Percentiles rank a stretch among this genome's conserved stretches.
Conservation (phyloP, 1,140 invertebrate species). For the Hermetia illucens region DNA sequence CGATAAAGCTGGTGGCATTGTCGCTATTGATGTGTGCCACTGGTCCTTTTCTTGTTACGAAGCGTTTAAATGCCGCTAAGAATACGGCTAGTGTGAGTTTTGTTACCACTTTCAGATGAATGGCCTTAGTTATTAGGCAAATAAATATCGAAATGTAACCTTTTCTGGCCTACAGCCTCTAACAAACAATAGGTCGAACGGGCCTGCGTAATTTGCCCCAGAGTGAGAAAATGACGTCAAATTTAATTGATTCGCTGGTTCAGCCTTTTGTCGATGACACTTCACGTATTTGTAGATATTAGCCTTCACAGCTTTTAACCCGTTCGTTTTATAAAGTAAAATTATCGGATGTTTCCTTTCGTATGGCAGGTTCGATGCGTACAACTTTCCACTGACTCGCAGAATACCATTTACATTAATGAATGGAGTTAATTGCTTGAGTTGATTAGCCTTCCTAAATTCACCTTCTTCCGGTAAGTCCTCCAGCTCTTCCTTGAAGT, state of each 20-base stretch:
- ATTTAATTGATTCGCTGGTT: slow-evolving; percentile 8
- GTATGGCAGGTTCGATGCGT: slow-evolving; percentile 10
- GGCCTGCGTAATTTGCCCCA: slow-evolving; percentile 10
- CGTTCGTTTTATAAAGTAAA: slow-evolving; percentile 8
- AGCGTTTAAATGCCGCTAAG: too few species aligned
- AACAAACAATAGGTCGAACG: slow-evolving; percentile 1
- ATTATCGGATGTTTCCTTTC: slow-evolving; percentile 16
- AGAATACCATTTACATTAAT: slow-evolving; percentile 11
- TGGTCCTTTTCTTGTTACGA: too few species aligned
- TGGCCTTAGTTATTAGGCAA: too few species aligned
- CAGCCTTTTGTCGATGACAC: slow-evolving; percentile 7
- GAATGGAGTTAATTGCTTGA: slow-evolving; percentile 14
- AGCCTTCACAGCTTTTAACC: slow-evolving; percentile 7
- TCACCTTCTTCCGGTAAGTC: neutral
- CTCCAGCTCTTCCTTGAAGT: neutral
- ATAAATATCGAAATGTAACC: too few species aligned
- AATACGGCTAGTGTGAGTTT: too few species aligned
- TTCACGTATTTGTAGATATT: slow-evolving; percentile 9
- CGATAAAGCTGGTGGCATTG: slow-evolving; percentile 1
- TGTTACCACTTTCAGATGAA: too few species aligned
- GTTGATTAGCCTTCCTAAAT: neutral
- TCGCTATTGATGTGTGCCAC: neutral
- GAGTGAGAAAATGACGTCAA: slow-evolving; percentile 6
- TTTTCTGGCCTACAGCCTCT: neutral
- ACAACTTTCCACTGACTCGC: slow-evolving; percentile 20